Conservation (phyloP, 2,888 invertebrate species). For the Tenthredo scrophulariae region DNA sequence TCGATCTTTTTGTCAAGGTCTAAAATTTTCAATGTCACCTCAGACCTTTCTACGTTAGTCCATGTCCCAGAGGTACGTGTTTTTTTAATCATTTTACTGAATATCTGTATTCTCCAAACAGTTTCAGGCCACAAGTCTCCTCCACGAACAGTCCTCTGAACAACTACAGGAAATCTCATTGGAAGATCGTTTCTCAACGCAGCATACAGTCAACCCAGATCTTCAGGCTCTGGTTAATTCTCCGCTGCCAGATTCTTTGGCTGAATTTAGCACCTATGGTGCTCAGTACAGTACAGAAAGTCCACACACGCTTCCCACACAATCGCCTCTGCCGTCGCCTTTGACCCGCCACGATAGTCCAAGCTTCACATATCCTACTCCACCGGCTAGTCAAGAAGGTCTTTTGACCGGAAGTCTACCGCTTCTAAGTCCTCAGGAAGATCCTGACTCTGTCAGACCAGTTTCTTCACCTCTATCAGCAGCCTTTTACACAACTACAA, state of each 20-base stretch:
- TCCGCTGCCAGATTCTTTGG: constrained; percentile 88
- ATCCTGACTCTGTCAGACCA: constrained; percentile 84
- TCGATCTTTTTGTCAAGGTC: neutral
- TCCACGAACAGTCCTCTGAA: constrained; percentile 76
- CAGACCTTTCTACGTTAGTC: too few species aligned
- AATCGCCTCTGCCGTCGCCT: constrained; percentile 84
- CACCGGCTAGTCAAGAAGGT: constrained; percentile 93
- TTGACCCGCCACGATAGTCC: constrained; percentile 84
- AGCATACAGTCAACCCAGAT: constrained; percentile 84
- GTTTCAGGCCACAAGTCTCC: constrained; percentile 76
- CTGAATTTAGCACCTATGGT: constrained; percentile 90
- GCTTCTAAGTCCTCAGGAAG: constrained; percentile 77
- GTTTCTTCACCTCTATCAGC: constrained; percentile 91
- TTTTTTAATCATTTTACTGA: neutral
- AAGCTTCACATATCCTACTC: constrained; percentile 91
- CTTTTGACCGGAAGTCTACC: constrained; percentile 82
- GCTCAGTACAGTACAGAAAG: constrained; percentile 75
- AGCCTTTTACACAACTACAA: constrained; percentile 90
- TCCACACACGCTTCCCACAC: constrained; percentile 79
- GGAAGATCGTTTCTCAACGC: constrained; percentile 78
- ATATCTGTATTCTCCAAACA: constrained; percentile 57
- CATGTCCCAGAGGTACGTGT: neutral
- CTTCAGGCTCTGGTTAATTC: constrained; percentile 89
- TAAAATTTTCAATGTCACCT: neutral
- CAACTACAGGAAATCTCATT: constrained; percentile 78